These are phyloP conservation scores for Azemiops feae DNA, from an alignment of 2,113 vertebrate species.

Conservation along the genomic window DNA sequence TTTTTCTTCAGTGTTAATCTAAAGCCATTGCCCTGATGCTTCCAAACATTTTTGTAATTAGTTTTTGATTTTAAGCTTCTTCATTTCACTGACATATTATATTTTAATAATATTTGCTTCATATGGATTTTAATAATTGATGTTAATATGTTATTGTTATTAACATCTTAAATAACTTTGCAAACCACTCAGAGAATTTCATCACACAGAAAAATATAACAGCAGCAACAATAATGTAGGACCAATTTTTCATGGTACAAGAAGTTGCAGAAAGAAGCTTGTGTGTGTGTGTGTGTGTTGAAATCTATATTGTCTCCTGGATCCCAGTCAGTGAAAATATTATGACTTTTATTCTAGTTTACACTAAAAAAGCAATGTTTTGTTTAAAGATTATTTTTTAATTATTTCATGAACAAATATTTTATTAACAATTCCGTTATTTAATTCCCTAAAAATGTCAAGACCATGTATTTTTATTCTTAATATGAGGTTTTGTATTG, in stretches of 20 bases:
- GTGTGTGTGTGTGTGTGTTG: no score
- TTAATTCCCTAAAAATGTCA: background rate
- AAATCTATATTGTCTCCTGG: background rate
- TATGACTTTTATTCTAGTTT: background rate
- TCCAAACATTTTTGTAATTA: background rate
- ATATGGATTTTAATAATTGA: background rate
- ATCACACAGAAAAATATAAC: background rate
- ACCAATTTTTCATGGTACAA: background rate
- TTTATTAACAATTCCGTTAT: background rate
- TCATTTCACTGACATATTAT: background rate
- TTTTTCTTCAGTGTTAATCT: background rate
- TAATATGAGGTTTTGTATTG: background rate
- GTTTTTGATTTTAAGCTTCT: background rate
- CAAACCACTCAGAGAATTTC: background rate
- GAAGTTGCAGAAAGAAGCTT: background rate
- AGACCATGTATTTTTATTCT: background rate
- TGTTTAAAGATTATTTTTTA: background rate
- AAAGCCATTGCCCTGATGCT: background rate
- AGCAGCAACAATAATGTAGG: background rate
- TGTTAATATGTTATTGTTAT: background rate
- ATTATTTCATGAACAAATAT: background rate
- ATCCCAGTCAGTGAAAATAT: background rate
- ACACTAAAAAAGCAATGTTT: background rate
- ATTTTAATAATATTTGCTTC: background rate
- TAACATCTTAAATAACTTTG: background rate